phyloP scores from a whole-genome alignment of 1,140 invertebrate species.

The Caenorhabditis tropicalis region DNA sequence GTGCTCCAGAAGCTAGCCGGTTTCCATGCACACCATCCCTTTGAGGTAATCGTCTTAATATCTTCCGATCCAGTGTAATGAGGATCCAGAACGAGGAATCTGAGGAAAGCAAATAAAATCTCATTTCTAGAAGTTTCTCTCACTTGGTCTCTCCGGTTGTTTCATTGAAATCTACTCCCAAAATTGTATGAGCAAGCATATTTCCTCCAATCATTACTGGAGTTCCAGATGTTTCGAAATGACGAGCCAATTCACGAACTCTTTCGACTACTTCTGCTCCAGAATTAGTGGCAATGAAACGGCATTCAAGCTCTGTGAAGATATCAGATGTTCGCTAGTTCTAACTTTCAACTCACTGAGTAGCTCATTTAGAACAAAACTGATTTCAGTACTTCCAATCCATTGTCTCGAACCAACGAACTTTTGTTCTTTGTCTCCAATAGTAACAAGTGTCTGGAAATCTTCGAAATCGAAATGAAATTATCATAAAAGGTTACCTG shows the following conservation, averaged over 20 bases:
- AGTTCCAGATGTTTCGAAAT: slow-evolving; percentile 90
- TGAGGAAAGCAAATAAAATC: slow-evolving; percentile 74
- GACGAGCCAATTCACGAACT: slow-evolving; percentile 82
- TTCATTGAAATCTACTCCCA: slow-evolving; percentile 88
- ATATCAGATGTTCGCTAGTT: background rate
- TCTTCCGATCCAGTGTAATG: slow-evolving; percentile 87
- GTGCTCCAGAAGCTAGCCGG: slow-evolving; percentile 66
- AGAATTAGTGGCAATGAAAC: slow-evolving; percentile 83
- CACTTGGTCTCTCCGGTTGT: slow-evolving; percentile 75
- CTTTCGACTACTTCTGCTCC: slow-evolving; percentile 84
- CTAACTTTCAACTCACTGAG: slow-evolving; percentile 63
- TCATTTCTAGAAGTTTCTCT: background rate
- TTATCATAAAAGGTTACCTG: slow-evolving; percentile 75
- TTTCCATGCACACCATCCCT: slow-evolving; percentile 73
- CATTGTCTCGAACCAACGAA: slow-evolving; percentile 91
- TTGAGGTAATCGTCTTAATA: slow-evolving; percentile 74
- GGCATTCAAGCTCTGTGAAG: slow-evolving; percentile 76
- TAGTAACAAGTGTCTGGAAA: slow-evolving; percentile 81
- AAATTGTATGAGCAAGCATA: slow-evolving; percentile 93
- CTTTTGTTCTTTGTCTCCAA: slow-evolving; percentile 87
- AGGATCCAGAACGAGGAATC: slow-evolving; percentile 94
- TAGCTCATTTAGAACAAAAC: slow-evolving; percentile 86
- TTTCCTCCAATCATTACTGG: slow-evolving; percentile 89
- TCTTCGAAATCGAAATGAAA: slow-evolving; percentile 24
- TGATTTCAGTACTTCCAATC: slow-evolving; percentile 98